These are phyloP conservation scores for Illadopsis cleaveri DNA, from an alignment of 2,113 vertebrate genomes.

Conservation along the genomic window DNA sequence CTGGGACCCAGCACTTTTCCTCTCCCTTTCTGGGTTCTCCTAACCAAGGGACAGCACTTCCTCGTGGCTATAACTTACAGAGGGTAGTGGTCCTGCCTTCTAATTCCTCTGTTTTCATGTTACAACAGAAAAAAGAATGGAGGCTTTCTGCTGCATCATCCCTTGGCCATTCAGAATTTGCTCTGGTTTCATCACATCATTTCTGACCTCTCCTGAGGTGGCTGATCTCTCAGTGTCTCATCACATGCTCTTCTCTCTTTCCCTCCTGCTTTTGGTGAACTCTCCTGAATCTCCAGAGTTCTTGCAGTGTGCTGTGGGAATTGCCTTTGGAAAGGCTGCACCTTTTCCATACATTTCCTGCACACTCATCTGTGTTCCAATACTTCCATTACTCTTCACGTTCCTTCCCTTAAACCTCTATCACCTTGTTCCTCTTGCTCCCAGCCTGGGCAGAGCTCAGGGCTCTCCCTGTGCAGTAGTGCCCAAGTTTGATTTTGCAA, in stretches of 20 bases:
- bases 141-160: background rate
- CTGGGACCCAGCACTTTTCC: background rate
- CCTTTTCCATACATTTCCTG: fast-evolving
- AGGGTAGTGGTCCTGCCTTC: background rate
- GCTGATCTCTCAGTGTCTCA: background rate
- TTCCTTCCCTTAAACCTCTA: background rate
- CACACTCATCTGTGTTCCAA: background rate
- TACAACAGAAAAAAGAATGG: background rate
- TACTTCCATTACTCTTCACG: background rate
- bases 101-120: background rate
- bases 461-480: fast-evolving
- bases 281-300: background rate
- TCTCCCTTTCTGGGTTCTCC: background rate
- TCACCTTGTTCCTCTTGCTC: background rate
- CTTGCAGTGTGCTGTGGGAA: background rate
- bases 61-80: background rate
- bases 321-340: background rate
- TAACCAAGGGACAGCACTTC: background rate
- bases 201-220: background rate
- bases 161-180: background rate
- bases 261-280: background rate
- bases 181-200: background rate
- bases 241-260: fast-evolving
- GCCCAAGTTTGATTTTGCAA: background rate
- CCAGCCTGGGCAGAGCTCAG: background rate